Conservation (phyloP, 2,888 invertebrate genomes). For the Nomada lathburiana region DNA sequence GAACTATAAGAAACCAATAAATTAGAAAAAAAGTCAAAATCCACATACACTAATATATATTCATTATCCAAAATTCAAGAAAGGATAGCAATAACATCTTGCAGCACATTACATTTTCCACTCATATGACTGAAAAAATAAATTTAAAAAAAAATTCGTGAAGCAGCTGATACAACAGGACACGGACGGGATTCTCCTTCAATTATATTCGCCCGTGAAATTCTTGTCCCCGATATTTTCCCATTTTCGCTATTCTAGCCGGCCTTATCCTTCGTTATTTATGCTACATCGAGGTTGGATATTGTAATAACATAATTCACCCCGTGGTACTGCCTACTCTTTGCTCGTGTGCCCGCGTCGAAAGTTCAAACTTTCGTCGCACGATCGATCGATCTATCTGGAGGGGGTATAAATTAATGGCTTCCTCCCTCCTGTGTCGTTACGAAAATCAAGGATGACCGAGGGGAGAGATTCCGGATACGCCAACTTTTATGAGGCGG, state of each 20-base stretch:
- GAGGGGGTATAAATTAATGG: conserved; percentile 67
- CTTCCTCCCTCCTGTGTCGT: conserved; percentile 59
- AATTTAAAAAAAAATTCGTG: background rate
- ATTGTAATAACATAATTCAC: conserved; percentile 19
- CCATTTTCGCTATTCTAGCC: background rate
- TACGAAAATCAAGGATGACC: conserved; percentile 66
- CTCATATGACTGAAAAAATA: too few species aligned
- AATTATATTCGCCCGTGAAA: background rate
- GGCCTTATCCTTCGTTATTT: background rate
- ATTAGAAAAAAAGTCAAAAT: too few species aligned
- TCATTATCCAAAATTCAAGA: too few species aligned
- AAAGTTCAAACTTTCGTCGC: conserved; percentile 49
- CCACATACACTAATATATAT: too few species aligned
- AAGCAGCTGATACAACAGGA: conserved; percentile 5
- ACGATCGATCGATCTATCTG: conserved; percentile 68
- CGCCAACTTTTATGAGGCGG: conserved; percentile 57
- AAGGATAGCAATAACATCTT: too few species aligned
- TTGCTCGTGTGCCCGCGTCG: conserved; percentile 1
- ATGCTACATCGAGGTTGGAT: background rate
- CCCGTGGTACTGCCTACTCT: background rate
- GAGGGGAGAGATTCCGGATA: conserved; percentile 49
- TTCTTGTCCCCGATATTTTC: background rate
- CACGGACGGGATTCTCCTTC: background rate
- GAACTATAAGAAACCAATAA: too few species aligned
- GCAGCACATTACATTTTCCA: too few species aligned